A percentile compares a stretch with the other conserved stretches of the same genome.
Conservation (phyloP, 2,797 vertebrate genomes). For the Pipistrellus kuhlii region DNA sequence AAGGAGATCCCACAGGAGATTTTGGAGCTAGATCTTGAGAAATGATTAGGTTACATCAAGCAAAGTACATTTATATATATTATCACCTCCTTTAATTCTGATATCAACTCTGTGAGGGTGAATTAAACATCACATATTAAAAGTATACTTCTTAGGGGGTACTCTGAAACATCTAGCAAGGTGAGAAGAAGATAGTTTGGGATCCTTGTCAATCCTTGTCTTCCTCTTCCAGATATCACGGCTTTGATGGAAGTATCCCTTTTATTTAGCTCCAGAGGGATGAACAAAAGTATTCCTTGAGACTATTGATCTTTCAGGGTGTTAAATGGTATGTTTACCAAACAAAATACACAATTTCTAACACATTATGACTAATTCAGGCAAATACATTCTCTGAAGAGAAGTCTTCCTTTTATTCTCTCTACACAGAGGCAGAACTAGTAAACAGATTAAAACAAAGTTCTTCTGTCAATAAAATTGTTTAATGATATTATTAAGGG, state of each 20-base stretch:
- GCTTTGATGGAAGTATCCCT: neutral
- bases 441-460: constrained; percentile 19
- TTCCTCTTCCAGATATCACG: neutral
- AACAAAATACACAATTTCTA: constrained; percentile 5
- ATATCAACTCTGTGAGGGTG: neutral
- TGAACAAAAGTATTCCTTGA: neutral
- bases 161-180: neutral
- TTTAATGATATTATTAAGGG: neutral
- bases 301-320: neutral
- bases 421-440: neutral
- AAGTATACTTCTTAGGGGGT: neutral
- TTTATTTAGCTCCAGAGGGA: neutral
- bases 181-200: neutral
- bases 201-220: neutral
- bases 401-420: neutral
- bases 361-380: neutral
- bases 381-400: constrained; percentile 17
- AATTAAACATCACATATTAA: neutral
- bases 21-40: neutral
- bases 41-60: neutral
- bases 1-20: neutral
- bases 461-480: neutral
- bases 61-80: neutral
- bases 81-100: neutral
- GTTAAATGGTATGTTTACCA: neutral